Evolutionary conservation across 2,113 vertebrate species (phyloP).

Genomic region (Petrocephalus zakoni): DNA sequence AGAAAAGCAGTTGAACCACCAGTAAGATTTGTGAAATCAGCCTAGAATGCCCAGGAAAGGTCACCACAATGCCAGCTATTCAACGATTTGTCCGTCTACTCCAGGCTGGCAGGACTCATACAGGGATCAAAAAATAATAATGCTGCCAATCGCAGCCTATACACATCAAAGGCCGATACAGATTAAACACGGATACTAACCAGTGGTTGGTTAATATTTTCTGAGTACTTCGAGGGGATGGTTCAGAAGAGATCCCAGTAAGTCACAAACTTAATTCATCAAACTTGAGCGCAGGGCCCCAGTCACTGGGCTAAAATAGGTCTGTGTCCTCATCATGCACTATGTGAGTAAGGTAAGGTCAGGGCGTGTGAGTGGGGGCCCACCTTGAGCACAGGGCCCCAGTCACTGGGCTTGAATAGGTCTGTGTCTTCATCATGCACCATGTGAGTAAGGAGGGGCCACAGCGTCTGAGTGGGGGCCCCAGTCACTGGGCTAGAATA

Average conservation of each 20-base stretch:
- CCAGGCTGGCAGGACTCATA: neutral
- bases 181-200: neutral
- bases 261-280: neutral
- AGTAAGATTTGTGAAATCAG: neutral
- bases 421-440: too few species aligned
- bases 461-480: too few species aligned
- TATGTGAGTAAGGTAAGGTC: too few species aligned
- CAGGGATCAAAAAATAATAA: neutral
- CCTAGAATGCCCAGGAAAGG: neutral
- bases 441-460: too few species aligned
- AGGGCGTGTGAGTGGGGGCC: too few species aligned
- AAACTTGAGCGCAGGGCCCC: too few species aligned
- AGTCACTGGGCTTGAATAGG: too few species aligned
- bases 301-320: too few species aligned
- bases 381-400: too few species aligned
- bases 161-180: neutral
- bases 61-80: neutral
- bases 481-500: too few species aligned
- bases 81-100: neutral
- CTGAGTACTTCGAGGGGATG: neutral
- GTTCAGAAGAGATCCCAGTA: neutral
- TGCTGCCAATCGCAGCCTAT: neutral
- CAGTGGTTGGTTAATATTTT: neutral
- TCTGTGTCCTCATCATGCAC: too few species aligned
- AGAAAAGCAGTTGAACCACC: conserved; percentile 26